phyloP scores from a whole-genome alignment of 1,140 invertebrate genomes.

The Neodiprion fabricii region DNA sequence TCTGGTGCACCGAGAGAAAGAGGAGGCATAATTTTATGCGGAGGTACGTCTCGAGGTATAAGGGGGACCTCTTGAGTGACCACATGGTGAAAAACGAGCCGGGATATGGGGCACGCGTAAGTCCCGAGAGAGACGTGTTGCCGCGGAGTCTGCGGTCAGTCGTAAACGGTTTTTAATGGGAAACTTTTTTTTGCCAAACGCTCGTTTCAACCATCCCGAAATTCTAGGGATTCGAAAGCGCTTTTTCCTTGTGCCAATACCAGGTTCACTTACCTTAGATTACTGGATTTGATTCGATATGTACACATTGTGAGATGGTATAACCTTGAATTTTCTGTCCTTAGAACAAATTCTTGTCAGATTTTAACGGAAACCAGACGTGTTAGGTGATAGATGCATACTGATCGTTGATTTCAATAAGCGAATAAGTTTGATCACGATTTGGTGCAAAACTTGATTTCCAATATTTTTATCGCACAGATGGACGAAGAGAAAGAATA shows the following conservation, averaged over 20 bases:
- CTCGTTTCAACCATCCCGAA: constrained; percentile 18
- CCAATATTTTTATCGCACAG: no score
- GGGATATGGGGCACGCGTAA: constrained; percentile 40
- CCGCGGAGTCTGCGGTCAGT: constrained; percentile 26
- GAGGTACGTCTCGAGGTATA: neutral
- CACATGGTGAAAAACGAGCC: constrained; percentile 30
- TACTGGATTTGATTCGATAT: constrained; percentile 19
- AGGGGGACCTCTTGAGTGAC: neutral
- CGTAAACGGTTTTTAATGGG: constrained; percentile 42
- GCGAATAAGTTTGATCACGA: no score
- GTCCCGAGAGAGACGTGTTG: constrained; percentile 20
- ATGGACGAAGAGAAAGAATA: no score
- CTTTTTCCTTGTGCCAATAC: constrained; percentile 40
- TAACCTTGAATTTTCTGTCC: no score
- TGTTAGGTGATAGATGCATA: no score
- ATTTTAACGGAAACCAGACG: no score
- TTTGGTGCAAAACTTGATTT: no score
- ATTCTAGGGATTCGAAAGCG: constrained; percentile 38
- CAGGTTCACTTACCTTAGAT: constrained; percentile 28
- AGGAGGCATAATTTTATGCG: neutral
- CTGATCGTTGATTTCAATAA: no score
- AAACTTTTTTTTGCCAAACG: constrained; percentile 35
- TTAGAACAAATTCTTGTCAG: no score
- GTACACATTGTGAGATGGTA: no score
- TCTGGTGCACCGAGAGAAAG: neutral